phyloP scores from a whole-genome alignment of 2,888 invertebrate genomes.

The Beris chalybata region DNA sequence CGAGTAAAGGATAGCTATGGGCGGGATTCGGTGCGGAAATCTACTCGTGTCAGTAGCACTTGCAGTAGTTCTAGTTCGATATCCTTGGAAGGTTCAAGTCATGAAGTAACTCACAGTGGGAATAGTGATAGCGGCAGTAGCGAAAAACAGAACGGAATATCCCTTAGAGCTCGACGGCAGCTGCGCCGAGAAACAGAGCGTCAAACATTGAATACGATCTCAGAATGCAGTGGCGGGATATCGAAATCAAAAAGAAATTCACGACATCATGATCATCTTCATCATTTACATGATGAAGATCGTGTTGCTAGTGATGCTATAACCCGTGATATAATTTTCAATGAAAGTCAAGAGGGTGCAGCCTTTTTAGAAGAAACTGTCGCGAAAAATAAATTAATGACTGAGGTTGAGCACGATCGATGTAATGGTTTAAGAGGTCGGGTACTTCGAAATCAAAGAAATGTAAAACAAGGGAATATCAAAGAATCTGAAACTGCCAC shows the following conservation, averaged over 20 bases:
- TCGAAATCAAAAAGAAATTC: slow-evolving; percentile 16
- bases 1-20: slow-evolving; percentile 13
- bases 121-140: neutral
- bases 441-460: slow-evolving; percentile 34
- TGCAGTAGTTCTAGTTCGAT: slow-evolving; percentile 54
- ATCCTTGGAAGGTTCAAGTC: slow-evolving; percentile 48
- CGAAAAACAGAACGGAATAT: slow-evolving; percentile 22
- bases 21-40: slow-evolving; percentile 50
- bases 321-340: slow-evolving; percentile 54
- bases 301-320: slow-evolving; percentile 52
- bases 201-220: slow-evolving; percentile 5
- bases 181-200: slow-evolving; percentile 31
- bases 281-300: slow-evolving; percentile 34
- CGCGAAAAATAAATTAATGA: neutral
- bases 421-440: slow-evolving; percentile 27
- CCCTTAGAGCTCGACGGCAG: slow-evolving; percentile 34
- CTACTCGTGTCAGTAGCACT: slow-evolving; percentile 54
- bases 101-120: neutral
- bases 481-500: slow-evolving; percentile 15
- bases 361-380: slow-evolving; percentile 25
- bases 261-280: slow-evolving; percentile 26
- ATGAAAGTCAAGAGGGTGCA: slow-evolving; percentile 55
- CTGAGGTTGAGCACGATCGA: slow-evolving; percentile 39
- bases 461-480: neutral
- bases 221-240: slow-evolving; percentile 2